Percentiles rank a stretch among this genome's conserved stretches.
Conservation (phyloP, 2,888 invertebrate genomes). For the Mellilla xanthometata region DNA sequence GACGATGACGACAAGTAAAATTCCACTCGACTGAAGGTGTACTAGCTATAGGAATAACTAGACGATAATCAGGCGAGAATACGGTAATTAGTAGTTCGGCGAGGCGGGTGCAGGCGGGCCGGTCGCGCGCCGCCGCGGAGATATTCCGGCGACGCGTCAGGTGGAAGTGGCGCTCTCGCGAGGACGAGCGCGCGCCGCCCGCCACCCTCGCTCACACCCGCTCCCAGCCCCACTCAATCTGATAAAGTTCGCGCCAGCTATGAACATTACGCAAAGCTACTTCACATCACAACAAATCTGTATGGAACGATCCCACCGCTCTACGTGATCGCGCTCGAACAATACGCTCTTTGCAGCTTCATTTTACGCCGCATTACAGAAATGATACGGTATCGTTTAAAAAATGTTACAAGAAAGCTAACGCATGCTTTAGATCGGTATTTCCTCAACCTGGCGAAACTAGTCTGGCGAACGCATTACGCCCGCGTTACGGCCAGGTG, state of each 20-base stretch:
- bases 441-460: conserved; percentile 81
- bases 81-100: conserved; percentile 75
- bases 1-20: conserved; percentile 59
- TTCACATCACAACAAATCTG: conserved; percentile 69
- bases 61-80: conserved; percentile 79
- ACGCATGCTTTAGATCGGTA: conserved; percentile 25
- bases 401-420: conserved; percentile 76
- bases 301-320: conserved; percentile 75
- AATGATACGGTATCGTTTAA: conserved; percentile 50
- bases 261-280: conserved; percentile 79
- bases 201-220: conserved; percentile 56
- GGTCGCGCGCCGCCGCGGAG: conserved; percentile 72
- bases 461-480: conserved; percentile 80
- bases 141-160: conserved; percentile 81
- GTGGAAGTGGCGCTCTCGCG: conserved; percentile 74
- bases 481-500: conserved; percentile 78
- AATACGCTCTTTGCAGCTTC: conserved; percentile 55
- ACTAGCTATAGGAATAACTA: conserved; percentile 79
- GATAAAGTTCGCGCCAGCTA: conserved; percentile 82
- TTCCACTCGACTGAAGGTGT: conserved; percentile 66
- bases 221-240: conserved; percentile 77
- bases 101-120: conserved; percentile 62
- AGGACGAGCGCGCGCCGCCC: conserved; percentile 61
- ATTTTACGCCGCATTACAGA: conserved; percentile 60
- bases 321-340: conserved; percentile 51